A percentile compares a stretch with the other conserved stretches of the same genome.
These are phyloP conservation scores for Asbolus verrucosus DNA, from an alignment of 1,140 invertebrate species.

Conservation along the genomic window DNA sequence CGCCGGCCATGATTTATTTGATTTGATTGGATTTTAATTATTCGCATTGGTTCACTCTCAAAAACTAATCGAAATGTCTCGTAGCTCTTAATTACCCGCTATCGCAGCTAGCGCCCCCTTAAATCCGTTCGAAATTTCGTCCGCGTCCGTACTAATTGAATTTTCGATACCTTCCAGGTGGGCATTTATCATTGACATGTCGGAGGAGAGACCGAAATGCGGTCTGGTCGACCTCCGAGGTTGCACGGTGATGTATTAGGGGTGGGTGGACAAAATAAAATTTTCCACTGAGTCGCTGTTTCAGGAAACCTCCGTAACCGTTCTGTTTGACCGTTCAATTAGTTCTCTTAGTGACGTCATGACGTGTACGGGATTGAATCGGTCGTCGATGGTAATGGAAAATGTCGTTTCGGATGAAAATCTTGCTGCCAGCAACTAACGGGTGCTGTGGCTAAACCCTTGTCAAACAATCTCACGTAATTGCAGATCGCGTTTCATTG, in stretches of 20 bases:
- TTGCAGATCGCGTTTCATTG: constrained; percentile 35
- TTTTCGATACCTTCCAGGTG: constrained; percentile 24
- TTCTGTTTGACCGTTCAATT: constrained; percentile 20
- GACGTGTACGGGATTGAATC: no score
- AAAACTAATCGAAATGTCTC: no score
- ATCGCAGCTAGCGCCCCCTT: neutral
- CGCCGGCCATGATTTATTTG: no score
- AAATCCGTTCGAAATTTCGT: constrained; percentile 10
- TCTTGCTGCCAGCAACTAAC: constrained; percentile 6
- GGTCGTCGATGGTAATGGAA: no score
- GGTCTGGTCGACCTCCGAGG: neutral
- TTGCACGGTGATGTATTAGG: constrained; percentile 28
- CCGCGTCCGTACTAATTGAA: neutral
- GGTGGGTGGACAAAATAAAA: constrained; percentile 5
- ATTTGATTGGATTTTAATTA: no score
- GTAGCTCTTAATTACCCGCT: constrained; percentile 19
- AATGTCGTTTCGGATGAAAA: constrained; percentile 8
- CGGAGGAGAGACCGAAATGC: constrained; percentile 21
- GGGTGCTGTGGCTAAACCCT: constrained; percentile 20
- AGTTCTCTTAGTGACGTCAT: no score
- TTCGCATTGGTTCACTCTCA: no score
- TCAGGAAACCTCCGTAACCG: constrained; percentile 17
- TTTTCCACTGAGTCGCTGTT: constrained; percentile 10
- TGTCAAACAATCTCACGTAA: constrained; percentile 35
- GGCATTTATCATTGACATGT: constrained; percentile 15